These are phyloP conservation scores for Zeugodacus cucurbitae DNA, from an alignment of 1,140 invertebrate species.

Conservation along the genomic window DNA sequence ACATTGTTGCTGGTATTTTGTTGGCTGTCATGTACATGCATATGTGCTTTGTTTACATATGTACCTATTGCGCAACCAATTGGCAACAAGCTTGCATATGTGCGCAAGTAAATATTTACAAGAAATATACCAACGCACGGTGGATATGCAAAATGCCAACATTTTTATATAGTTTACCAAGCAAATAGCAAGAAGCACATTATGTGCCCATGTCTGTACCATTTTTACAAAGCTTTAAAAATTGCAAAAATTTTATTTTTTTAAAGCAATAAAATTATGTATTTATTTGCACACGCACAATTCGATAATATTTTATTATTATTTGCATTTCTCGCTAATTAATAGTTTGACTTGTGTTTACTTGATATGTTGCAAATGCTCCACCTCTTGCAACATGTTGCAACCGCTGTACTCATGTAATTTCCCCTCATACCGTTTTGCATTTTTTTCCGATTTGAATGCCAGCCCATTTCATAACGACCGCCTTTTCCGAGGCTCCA, in stretches of 20 bases:
- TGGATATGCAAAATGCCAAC: not conserved
- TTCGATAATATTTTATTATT: not conserved
- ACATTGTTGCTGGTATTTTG: not conserved
- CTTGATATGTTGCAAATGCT: not conserved
- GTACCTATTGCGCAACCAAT: not conserved
- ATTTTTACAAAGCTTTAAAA: too few species aligned
- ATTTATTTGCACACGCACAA: not conserved
- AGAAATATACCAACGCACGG: not conserved
- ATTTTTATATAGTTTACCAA: not conserved
- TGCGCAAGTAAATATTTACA: constrained; percentile 19
- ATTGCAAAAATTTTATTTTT: not conserved
- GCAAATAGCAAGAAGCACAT: not conserved
- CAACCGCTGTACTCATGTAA: constrained; percentile 33
- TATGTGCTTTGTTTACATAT: not conserved
- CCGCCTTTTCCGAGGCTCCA: constrained; percentile 35
- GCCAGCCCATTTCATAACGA: not conserved
- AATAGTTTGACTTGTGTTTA: not conserved
- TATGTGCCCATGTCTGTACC: too few species aligned
- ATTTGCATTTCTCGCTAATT: not conserved
- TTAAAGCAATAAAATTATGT: not conserved
- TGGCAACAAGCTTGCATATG: not conserved
- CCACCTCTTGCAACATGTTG: constrained; percentile 43
- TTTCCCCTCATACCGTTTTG: constrained; percentile 31
- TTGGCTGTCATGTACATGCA: not conserved
- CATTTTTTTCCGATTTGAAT: constrained; percentile 13